Percentiles rank a stretch among this genome's conserved stretches.
phyloP scores from a whole-genome alignment of 2,113 vertebrate species.

The Peromyscus californicus region DNA sequence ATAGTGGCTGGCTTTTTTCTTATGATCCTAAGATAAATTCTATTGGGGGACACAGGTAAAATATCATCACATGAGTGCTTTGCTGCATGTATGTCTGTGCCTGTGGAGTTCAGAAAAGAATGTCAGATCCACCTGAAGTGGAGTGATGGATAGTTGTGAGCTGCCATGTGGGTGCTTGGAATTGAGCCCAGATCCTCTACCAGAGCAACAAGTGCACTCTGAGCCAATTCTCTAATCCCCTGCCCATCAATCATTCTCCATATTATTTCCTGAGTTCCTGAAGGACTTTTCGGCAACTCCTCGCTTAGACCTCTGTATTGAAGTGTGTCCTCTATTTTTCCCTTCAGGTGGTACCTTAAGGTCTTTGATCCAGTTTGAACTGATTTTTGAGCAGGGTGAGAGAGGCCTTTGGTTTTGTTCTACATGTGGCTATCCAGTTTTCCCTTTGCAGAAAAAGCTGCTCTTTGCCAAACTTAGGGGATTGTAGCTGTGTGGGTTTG shows the following conservation, averaged over 20 bases:
- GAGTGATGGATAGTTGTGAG: not conserved
- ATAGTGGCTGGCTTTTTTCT: too few species aligned
- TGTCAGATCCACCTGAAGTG: not conserved
- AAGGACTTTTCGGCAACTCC: not conserved
- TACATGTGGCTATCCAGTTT: not conserved
- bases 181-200: not conserved
- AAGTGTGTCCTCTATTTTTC: not conserved
- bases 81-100: not conserved
- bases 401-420: not conserved
- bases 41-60: too few species aligned
- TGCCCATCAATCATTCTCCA: too few species aligned
- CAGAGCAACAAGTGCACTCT: not conserved
- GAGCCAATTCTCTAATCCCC: not conserved
- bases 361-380: not conserved
- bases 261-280: not conserved
- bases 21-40: too few species aligned
- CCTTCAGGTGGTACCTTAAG: not conserved
- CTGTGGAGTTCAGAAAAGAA: not conserved
- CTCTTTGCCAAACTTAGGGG: not conserved
- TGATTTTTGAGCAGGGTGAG: not conserved
- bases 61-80: not conserved
- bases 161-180: not conserved
- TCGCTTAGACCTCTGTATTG: not conserved
- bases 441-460: not conserved
- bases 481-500: not conserved